These are phyloP conservation scores for Dorcus parallelipipedus DNA, from an alignment of 2,888 invertebrate species.

Conservation along the genomic window DNA sequence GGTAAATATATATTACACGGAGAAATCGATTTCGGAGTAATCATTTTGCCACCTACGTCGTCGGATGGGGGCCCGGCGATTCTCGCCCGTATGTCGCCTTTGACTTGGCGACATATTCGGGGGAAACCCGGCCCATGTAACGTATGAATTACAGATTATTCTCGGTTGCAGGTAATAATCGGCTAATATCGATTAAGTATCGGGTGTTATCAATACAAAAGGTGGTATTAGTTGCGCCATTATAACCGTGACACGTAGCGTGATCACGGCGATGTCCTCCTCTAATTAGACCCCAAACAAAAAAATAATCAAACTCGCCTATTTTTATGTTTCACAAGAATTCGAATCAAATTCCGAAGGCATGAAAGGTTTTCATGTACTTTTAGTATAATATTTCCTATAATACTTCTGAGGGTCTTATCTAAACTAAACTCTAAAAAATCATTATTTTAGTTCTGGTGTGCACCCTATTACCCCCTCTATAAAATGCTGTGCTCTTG, in stretches of 20 bases:
- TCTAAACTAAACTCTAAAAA: too few species aligned
- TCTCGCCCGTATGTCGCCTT: background rate
- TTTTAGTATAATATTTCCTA: too few species aligned
- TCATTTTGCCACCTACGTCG: slow-evolving; percentile 1
- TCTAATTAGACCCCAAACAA: too few species aligned
- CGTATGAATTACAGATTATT: slow-evolving; percentile 3
- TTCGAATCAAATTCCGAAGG: too few species aligned
- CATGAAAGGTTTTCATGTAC: too few species aligned
- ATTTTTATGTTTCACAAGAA: too few species aligned
- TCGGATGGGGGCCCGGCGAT: background rate
- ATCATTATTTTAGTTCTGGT: too few species aligned
- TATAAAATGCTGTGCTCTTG: too few species aligned
- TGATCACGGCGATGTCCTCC: background rate
- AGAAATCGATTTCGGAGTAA: background rate
- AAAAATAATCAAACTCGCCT: too few species aligned
- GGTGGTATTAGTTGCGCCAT: background rate
- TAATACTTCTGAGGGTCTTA: too few species aligned
- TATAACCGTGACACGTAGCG: background rate
- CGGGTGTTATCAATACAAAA: slow-evolving; percentile 1
- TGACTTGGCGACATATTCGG: background rate
- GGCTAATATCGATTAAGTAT: slow-evolving; percentile 3
- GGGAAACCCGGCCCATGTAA: background rate
- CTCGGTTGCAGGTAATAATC: slow-evolving; percentile 3
- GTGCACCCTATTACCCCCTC: too few species aligned
- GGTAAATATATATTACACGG: slow-evolving; percentile 3